These are phyloP conservation scores for Serranus cabrilla DNA, from an alignment of 2,797 vertebrate genomes.

Conservation along the genomic window DNA sequence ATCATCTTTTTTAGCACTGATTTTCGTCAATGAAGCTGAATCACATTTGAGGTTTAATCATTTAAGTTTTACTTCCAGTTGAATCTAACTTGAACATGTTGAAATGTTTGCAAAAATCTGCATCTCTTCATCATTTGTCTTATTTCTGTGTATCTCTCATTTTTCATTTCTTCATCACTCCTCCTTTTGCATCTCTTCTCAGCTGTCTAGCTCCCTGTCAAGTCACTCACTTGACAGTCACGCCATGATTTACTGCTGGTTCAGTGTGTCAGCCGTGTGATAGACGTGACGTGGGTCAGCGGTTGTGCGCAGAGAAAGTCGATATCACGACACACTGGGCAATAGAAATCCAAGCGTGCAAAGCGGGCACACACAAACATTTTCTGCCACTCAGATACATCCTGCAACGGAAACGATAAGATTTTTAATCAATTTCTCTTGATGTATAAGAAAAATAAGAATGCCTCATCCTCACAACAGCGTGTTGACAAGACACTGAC, in stretches of 20 bases:
- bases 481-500: background rate
- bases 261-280: conserved; percentile 45
- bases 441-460: background rate
- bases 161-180: background rate
- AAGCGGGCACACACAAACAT: background rate
- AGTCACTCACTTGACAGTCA: conserved; percentile 23
- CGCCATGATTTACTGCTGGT: conserved; percentile 5
- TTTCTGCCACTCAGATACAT: conserved; percentile 2
- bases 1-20: background rate
- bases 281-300: conserved; percentile 15
- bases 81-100: background rate
- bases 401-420: background rate
- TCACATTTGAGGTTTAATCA: conserved; percentile 2
- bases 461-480: background rate
- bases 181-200: conserved; percentile 5
- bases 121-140: background rate
- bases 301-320: background rate
- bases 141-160: background rate
- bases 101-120: background rate
- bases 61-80: background rate
- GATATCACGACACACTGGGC: background rate
- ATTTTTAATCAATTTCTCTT: conserved; percentile 5
- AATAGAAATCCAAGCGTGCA: conserved; percentile 2
- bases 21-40: background rate
- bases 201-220: conserved; percentile 8